Evolutionary conservation across 2,888 invertebrate species (phyloP).

Genomic region (Incurvaria masculella): DNA sequence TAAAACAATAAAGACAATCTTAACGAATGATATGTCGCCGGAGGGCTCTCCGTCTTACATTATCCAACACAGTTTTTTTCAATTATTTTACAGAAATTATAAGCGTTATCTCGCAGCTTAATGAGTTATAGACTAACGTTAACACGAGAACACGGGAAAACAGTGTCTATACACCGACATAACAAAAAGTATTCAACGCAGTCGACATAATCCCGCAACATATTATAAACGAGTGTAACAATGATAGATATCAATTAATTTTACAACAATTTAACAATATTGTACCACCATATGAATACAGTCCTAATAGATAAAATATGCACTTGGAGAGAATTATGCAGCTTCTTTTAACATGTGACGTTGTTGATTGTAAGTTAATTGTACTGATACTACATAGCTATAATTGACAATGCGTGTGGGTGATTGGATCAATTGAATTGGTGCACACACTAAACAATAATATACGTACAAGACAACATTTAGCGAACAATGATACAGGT

Average conservation of each 20-base stretch:
- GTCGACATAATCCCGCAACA: neutral
- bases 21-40: slow-evolving; percentile 56
- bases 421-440: no score
- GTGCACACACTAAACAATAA: no score
- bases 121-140: neutral
- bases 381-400: no score
- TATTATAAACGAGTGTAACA: neutral
- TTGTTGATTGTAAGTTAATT: no score
- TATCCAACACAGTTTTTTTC: neutral
- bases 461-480: no score
- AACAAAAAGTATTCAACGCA: neutral
- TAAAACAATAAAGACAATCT: no score
- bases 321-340: neutral
- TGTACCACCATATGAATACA: neutral
- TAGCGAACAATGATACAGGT: no score
- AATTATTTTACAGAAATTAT: neutral
- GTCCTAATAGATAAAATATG: neutral
- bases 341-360: no score
- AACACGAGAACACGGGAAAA: neutral
- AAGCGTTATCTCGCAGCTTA: neutral
- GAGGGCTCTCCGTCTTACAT: slow-evolving; percentile 43
- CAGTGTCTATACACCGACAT: neutral
- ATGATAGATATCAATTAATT: neutral
- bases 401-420: no score
- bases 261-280: neutral